Base-by-base conservation (phyloP, 92 coral and sea anemone species). In the Chrysogorgia sp. region DNA sequence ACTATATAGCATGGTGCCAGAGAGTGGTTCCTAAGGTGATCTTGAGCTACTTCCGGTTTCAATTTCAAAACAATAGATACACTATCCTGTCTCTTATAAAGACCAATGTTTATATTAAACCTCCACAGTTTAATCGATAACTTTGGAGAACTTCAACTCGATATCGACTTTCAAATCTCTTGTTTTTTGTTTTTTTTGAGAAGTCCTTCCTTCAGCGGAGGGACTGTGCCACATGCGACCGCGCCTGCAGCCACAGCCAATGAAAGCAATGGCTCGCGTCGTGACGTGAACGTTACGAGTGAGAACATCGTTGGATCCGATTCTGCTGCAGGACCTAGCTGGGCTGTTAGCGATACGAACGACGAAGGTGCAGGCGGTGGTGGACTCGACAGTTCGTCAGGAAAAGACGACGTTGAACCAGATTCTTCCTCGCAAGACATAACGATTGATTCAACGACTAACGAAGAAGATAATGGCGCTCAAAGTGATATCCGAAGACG, bases 271-370 rank as follows among this genome's bases (percentile, higher is more conserved):
- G 53, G 10, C n/a, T 47, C 53, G 53, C 17, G 7, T 47, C 53
- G 14, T 15, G n/a, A 2, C 2, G 53, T 7, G 53, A 47, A 47
- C 53, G 15, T 47, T 47, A 15, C 15, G 15, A 47, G n/a, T 49
- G 59, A 49, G 34, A 26, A 69, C 26, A 2, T 30, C 22, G 76
- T 45, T 10, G 26, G 56, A 22, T 24, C 76, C 1, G 48, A 40
- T 48, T 21, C 76, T 49, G 76, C 45, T 48, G 37, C 34, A 15
- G 76, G 76, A 3, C 76, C 76, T 34, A 69, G 76, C 21, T 69
- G 76, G 76, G 76, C 76, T 24, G 60, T 23, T 8, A 20, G 32
- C 26, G 76, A 48, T 35, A n/a, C n/a, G n/a, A 41, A 48, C 15
- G 41, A 69, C 25, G 59, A 28, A n/a, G 28, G 59, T n/a, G 48